Evolutionary conservation across 2,888 invertebrate species (phyloP).

Genomic region (Morpho helenor): DNA sequence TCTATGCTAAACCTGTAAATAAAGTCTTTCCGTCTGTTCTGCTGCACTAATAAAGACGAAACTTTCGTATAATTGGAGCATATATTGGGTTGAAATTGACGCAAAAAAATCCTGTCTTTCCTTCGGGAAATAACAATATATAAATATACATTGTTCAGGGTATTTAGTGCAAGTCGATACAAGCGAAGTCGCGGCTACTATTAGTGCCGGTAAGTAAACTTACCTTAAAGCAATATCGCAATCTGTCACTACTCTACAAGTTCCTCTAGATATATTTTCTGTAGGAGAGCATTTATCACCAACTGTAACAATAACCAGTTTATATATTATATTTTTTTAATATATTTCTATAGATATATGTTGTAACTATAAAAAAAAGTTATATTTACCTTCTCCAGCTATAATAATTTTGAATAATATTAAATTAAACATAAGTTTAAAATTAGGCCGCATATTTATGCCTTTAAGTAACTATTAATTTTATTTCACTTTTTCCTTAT

Average conservation of each 20-base stretch:
- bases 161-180: not conserved
- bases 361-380: not conserved
- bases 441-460: not conserved
- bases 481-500: constrained; percentile 13
- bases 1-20: no score
- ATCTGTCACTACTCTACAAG: constrained; percentile 43
- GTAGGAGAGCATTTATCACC: constrained; percentile 52
- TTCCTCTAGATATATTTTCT: constrained; percentile 39
- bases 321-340: not conserved
- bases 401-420: not conserved
- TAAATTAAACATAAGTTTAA: not conserved
- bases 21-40: no score
- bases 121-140: not conserved
- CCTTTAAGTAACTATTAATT: not conserved
- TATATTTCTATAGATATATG: not conserved
- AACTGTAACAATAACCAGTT: constrained; percentile 35
- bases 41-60: not conserved
- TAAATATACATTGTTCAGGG: not conserved
- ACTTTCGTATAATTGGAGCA: not conserved
- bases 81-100: not conserved
- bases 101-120: not conserved
- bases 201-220: constrained; percentile 27
- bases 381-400: constrained; percentile 9
- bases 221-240: constrained; percentile 57
- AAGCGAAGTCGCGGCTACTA: not conserved